Evolutionary conservation across 1,140 invertebrate species (phyloP).

Genomic region (Lasioglossum baleicum): DNA sequence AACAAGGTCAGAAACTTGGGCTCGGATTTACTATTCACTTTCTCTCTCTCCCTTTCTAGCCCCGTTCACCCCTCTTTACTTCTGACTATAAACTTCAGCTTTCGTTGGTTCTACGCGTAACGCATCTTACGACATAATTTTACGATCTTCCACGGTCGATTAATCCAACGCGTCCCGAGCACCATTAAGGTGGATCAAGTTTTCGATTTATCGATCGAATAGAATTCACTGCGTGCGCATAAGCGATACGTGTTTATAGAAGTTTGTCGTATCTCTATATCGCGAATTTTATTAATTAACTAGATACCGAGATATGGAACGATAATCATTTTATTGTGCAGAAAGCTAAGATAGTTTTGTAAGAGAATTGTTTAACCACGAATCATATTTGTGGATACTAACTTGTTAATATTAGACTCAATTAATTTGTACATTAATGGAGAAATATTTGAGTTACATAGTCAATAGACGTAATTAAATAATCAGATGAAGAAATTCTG

Average conservation of each 20-base stretch:
- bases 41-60: constrained; percentile 23
- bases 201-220: neutral
- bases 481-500: too few species aligned
- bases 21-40: constrained; percentile 25
- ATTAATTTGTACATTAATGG: too few species aligned
- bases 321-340: too few species aligned
- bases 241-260: neutral
- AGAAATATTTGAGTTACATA: too few species aligned
- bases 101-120: constrained; percentile 25
- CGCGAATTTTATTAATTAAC: neutral
- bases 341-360: too few species aligned
- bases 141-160: neutral
- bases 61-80: constrained; percentile 13
- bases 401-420: too few species aligned
- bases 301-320: too few species aligned
- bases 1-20: constrained; percentile 41
- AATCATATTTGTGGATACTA: too few species aligned
- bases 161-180: neutral
- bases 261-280: neutral
- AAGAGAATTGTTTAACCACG: too few species aligned
- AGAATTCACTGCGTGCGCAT: neutral
- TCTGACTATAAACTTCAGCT: constrained; percentile 24
- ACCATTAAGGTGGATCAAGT: neutral
- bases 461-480: too few species aligned
- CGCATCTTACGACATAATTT: constrained; percentile 8